These are phyloP conservation scores for Emmelina monodactyla DNA, from an alignment of 2,888 invertebrate genomes.

Conservation along the genomic window DNA sequence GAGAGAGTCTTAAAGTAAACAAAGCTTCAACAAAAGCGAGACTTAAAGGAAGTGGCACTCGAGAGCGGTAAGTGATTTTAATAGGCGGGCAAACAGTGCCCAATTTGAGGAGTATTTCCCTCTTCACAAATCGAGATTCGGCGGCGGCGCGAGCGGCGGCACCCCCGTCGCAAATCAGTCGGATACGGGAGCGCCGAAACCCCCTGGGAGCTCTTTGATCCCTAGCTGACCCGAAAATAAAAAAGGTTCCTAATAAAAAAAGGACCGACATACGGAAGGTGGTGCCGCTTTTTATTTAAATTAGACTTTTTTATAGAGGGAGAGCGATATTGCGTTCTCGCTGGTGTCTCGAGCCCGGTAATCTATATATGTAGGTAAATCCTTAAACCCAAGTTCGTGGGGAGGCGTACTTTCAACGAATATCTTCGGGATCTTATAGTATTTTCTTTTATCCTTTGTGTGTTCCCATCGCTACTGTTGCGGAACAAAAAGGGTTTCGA, in stretches of 20 bases:
- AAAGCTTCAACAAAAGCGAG: slow-evolving; percentile 30
- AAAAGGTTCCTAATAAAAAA: slow-evolving; percentile 65
- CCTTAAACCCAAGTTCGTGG: slow-evolving; percentile 19
- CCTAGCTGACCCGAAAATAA: slow-evolving; percentile 66
- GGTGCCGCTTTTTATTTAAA: slow-evolving; percentile 67
- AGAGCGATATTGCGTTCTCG: slow-evolving; percentile 62
- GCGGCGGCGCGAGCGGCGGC: no score
- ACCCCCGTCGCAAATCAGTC: slow-evolving; percentile 60
- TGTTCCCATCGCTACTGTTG: neutral
- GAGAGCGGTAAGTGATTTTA: slow-evolving; percentile 55
- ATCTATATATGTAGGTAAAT: slow-evolving; percentile 46
- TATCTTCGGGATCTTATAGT: slow-evolving; percentile 33
- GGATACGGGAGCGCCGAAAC: slow-evolving; percentile 35
- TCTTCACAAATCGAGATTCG: slow-evolving; percentile 60
- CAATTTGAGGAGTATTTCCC: slow-evolving; percentile 57
- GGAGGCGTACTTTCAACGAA: slow-evolving; percentile 37
- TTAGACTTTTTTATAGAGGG: slow-evolving; percentile 66
- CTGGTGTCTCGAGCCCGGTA: slow-evolving; percentile 50
- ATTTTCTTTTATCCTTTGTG: slow-evolving; percentile 19
- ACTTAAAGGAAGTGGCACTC: slow-evolving; percentile 26
- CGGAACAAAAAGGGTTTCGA: neutral
- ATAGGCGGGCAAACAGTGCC: slow-evolving; percentile 56
- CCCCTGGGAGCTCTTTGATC: slow-evolving; percentile 62
- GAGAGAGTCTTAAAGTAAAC: slow-evolving; percentile 17
- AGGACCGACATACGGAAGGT: slow-evolving; percentile 66